A percentile compares a stretch with the other conserved stretches of the same genome.
Evolutionary conservation across 1,140 invertebrate genomes (phyloP).

Genomic region (Eubasilissa regina): DNA sequence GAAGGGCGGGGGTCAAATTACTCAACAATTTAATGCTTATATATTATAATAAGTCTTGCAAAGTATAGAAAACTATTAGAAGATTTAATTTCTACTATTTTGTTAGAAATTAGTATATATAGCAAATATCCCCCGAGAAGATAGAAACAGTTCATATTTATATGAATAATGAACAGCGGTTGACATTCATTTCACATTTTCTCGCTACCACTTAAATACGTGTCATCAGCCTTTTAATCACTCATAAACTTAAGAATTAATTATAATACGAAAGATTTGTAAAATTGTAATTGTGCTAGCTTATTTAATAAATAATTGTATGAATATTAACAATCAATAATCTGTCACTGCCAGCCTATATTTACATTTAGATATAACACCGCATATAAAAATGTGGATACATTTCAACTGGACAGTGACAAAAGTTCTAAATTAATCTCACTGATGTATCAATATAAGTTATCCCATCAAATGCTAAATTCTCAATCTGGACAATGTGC

Average conservation of each 20-base stretch:
- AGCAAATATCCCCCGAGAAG: no score
- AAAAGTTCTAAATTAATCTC: slow-evolving; percentile 53
- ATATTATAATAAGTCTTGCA: no score
- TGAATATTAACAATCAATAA: slow-evolving; percentile 36
- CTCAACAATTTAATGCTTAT: no score
- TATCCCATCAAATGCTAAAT: background rate
- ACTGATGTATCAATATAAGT: slow-evolving; percentile 48
- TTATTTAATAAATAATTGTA: slow-evolving; percentile 24
- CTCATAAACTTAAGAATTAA: background rate
- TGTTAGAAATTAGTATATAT: no score
- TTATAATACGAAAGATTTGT: background rate
- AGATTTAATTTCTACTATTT: no score
- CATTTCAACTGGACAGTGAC: background rate
- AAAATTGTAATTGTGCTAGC: slow-evolving; percentile 36
- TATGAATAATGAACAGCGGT: background rate
- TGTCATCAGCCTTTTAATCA: slow-evolving; percentile 35
- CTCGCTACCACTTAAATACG: slow-evolving; percentile 1
- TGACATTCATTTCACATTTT: background rate
- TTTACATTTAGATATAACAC: background rate
- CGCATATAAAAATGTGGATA: no score
- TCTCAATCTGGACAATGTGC: no score
- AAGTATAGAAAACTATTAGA: no score
- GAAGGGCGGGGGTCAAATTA: no score
- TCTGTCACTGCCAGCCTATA: slow-evolving; percentile 5
- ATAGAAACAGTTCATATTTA: no score